Base-by-base conservation (phyloP, 2,888 invertebrate genomes). In the Alsophila aescularia region DNA sequence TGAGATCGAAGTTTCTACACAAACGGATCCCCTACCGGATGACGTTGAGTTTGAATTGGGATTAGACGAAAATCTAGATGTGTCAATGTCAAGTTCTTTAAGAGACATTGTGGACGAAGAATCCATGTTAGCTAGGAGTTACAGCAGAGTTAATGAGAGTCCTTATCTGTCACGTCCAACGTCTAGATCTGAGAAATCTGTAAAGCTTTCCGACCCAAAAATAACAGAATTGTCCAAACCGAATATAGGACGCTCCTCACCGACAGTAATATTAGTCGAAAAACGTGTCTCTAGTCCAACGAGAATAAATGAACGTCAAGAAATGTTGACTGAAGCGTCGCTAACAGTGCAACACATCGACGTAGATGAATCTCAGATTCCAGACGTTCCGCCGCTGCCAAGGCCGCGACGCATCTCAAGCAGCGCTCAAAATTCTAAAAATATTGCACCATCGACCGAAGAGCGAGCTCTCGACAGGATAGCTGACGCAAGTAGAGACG, bases 21-120 rank as follows among this genome's bases (percentile, higher is more conserved):
- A 97, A 85, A 97, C 97, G 0, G 97, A 97, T 83, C 96, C 96
- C 0, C 79, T 97, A 36, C 96, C 96, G 0, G 96, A 96, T 68
- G 96, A 96, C 68, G 93, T 95, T 53, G 93, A 94, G 62, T 94
- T 94, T 73, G 95, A 95, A 72, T 85, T 93, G 66, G 87, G 92
- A 14, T 74, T 90, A 52, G 92, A 92, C 59, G 92, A 90, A 60
- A 84, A 87, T 70, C 64, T 90, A 32, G 87, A 91, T 52, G 62
- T 89, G 34, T 92, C 92, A 6, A 85, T 90, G 73, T 85, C 88
- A n/a, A 90, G 89, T 66, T 91, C 90, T 0, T 71, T 91, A 48
- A 77, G 83, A 59, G 91, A 91, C 57, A 85, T 91, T 21, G 75
- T 88, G 24, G 90, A 92, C 39, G 94, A 93, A 58, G 93, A 93